These are phyloP conservation scores for Hirtodrosophila duncani DNA, from an alignment of 2,888 invertebrate species.

Conservation along the genomic window DNA sequence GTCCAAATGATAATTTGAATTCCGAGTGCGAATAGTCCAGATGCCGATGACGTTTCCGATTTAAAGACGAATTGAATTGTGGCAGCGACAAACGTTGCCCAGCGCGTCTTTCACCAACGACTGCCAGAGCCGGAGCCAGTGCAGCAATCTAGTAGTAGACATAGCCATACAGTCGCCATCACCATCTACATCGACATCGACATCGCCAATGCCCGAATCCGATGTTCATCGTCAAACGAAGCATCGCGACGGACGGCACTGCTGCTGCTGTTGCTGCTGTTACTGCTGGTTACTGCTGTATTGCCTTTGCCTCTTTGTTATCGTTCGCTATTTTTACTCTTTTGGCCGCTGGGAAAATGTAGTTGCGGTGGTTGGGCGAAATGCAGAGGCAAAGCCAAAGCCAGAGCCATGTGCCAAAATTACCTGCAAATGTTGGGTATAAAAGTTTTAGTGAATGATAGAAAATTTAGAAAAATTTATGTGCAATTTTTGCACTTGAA, in stretches of 20 bases:
- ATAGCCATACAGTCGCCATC: conserved; percentile 58
- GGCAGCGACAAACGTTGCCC: conserved; percentile 26
- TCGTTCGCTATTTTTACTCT: conserved; percentile 13
- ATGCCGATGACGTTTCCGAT: no score
- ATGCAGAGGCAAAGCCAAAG: conserved; percentile 11
- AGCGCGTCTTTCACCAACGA: conserved; percentile 29
- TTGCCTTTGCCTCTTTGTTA: no score
- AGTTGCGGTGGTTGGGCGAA: conserved; percentile 9
- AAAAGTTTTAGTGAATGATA: no score
- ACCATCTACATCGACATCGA: not conserved
- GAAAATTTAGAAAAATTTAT: no score
- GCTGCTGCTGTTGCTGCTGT: conserved; percentile 4
- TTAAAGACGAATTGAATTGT: no score
- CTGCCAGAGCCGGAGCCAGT: conserved; percentile 29
- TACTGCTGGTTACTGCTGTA: conserved; percentile 17
- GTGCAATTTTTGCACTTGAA: no score
- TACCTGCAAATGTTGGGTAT: conserved; percentile 4
- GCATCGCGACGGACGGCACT: no score
- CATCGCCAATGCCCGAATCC: no score
- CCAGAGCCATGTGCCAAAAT: not conserved
- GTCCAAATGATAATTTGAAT: conserved; percentile 11
- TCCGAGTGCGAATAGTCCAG: conserved; percentile 20
- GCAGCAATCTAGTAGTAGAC: not conserved
- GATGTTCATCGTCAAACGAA: no score
- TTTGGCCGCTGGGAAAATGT: not conserved